Conservation (phyloP, 2,888 invertebrate genomes). For the Stenodera caucasica region DNA sequence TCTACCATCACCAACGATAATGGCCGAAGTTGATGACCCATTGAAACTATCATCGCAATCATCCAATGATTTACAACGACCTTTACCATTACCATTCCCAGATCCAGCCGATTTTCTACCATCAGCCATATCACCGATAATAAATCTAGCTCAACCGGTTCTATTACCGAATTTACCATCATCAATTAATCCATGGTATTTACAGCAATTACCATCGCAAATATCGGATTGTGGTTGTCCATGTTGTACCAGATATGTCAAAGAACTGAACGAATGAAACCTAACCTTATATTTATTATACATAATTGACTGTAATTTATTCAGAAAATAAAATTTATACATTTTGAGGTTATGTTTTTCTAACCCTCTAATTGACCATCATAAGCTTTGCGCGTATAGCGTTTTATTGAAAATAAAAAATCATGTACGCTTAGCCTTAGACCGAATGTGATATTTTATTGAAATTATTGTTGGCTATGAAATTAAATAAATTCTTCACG, state of each 20-base stretch:
- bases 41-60: conserved; percentile 8
- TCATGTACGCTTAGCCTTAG: no score
- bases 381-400: no score
- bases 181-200: neutral
- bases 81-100: neutral
- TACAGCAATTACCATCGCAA: neutral
- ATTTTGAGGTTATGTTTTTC: no score
- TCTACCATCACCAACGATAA: conserved; percentile 9
- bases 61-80: neutral
- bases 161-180: neutral
- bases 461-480: no score
- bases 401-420: no score
- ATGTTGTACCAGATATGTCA: neutral
- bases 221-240: neutral
- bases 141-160: neutral
- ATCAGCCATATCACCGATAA: neutral
- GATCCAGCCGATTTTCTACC: neutral
- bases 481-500: no score
- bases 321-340: neutral
- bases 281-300: neutral
- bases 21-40: conserved; percentile 7
- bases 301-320: neutral
- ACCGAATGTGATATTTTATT: no score
- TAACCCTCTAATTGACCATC: no score
- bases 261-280: neutral